These are phyloP conservation scores for Charaxes varanes DNA, from an alignment of 1,140 invertebrate genomes.

Conservation along the genomic window DNA sequence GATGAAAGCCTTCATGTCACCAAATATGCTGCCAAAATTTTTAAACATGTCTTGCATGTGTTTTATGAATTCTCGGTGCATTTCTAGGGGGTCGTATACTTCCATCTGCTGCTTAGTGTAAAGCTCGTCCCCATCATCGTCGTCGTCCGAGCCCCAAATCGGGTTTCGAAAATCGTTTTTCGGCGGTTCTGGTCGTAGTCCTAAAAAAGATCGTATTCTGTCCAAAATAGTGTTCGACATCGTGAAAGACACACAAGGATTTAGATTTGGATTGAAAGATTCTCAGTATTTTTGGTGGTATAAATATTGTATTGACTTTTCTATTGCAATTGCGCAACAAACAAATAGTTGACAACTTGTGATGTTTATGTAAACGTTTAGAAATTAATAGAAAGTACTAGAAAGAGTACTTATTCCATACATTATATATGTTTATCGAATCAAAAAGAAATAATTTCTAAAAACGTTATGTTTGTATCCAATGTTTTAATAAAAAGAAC, in stretches of 20 bases:
- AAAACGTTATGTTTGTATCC: too few species aligned
- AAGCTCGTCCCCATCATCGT: slow-evolving; percentile 57
- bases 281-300: slow-evolving; percentile 1
- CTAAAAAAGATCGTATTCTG: slow-evolving; percentile 49
- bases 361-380: too few species aligned
- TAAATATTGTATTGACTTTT: slow-evolving; percentile 17
- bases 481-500: too few species aligned
- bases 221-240: slow-evolving; percentile 52
- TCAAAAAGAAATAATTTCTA: too few species aligned
- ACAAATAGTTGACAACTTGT: too few species aligned
- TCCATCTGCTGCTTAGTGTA: slow-evolving; percentile 46
- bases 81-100: slow-evolving; percentile 32
- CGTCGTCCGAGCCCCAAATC: slow-evolving; percentile 61
- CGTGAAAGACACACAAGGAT: slow-evolving; percentile 6
- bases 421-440: too few species aligned
- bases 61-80: slow-evolving; percentile 45
- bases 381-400: too few species aligned
- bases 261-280: slow-evolving; percentile 3
- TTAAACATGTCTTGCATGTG: slow-evolving; percentile 59
- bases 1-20: slow-evolving; percentile 49
- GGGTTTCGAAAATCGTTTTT: slow-evolving; percentile 64
- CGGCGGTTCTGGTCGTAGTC: slow-evolving; percentile 41
- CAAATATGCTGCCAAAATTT: slow-evolving; percentile 52
- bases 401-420: too few species aligned
- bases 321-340: slow-evolving; percentile 57